phyloP scores from a whole-genome alignment of 2,113 vertebrate species.

The Machaerirhynchus nigripectus region DNA sequence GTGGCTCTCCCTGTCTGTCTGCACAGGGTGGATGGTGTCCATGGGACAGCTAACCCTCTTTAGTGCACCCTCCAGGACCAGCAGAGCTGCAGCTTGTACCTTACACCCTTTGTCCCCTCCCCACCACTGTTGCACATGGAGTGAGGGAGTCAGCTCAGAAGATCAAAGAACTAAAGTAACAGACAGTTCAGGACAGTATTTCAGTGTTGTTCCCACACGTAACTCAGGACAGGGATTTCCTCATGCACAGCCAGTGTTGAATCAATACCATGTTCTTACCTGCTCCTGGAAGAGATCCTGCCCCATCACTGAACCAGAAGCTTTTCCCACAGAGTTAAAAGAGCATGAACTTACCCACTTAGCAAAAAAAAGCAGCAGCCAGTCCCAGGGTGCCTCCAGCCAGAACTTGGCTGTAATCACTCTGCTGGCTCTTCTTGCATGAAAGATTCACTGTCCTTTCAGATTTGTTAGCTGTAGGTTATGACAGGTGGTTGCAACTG shows the following conservation, averaged over 20 bases:
- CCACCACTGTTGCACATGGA: no score
- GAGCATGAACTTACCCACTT: neutral
- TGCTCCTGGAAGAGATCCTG: neutral
- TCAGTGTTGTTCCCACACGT: neutral
- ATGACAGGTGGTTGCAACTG: neutral
- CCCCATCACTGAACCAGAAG: neutral
- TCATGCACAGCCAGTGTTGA: neutral
- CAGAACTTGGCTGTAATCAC: neutral
- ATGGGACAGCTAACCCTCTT: fast-evolving
- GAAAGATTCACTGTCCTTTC: neutral
- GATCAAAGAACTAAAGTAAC: neutral
- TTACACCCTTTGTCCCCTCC: neutral
- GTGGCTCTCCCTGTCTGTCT: neutral
- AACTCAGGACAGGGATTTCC: neutral
- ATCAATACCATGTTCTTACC: neutral
- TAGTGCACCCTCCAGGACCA: neutral
- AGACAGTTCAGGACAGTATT: neutral
- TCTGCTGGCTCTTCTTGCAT: neutral
- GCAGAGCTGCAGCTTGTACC: neutral
- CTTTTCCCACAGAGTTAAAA: neutral
- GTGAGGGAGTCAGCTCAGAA: neutral
- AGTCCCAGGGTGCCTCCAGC: neutral
- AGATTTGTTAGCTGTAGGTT: neutral
- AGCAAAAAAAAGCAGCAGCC: neutral
- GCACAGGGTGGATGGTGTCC: neutral